These are phyloP conservation scores for Augiades crinisus DNA, from an alignment of 2,888 invertebrate genomes.

Conservation along the genomic window DNA sequence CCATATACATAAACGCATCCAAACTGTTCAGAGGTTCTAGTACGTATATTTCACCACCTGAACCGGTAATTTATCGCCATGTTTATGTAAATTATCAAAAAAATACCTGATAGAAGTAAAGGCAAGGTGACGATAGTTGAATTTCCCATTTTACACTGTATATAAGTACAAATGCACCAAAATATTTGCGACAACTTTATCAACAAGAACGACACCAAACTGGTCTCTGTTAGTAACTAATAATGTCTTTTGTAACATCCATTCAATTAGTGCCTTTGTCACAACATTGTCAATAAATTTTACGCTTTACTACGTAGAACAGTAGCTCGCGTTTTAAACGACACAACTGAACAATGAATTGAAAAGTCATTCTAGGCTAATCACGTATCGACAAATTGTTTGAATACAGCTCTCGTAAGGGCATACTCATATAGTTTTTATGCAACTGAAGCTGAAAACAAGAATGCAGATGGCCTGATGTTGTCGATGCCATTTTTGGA, in stretches of 20 bases:
- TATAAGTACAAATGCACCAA: not conserved
- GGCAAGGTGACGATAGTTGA: slow-evolving; percentile 41
- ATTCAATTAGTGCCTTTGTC: not conserved
- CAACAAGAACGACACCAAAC: not conserved
- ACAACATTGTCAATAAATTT: not conserved
- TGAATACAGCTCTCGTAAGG: slow-evolving; percentile 1
- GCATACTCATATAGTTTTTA: not conserved
- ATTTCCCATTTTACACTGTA: slow-evolving; percentile 35
- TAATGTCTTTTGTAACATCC: slow-evolving; percentile 11
- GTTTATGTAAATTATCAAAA: too few relatives aligned
- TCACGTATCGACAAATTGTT: slow-evolving; percentile 17
- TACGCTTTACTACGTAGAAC: not conserved
- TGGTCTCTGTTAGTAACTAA: not conserved
- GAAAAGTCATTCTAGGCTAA: slow-evolving; percentile 1
- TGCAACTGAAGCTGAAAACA: too few relatives aligned
- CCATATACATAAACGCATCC: too few relatives aligned
- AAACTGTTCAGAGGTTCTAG: too few relatives aligned
- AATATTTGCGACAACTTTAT: not conserved
- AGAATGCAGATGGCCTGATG: too few relatives aligned
- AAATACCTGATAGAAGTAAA: slow-evolving; percentile 45
- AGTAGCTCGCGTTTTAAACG: not conserved
- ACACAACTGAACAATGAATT: not conserved
- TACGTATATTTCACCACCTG: too few relatives aligned
- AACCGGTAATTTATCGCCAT: too few relatives aligned
- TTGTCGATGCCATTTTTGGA: too few relatives aligned